A percentile compares a stretch with the other conserved stretches of the same genome.
These are phyloP conservation scores for Rhodinocichla rosea DNA, from an alignment of 2,113 vertebrate species.

Conservation along the genomic window DNA sequence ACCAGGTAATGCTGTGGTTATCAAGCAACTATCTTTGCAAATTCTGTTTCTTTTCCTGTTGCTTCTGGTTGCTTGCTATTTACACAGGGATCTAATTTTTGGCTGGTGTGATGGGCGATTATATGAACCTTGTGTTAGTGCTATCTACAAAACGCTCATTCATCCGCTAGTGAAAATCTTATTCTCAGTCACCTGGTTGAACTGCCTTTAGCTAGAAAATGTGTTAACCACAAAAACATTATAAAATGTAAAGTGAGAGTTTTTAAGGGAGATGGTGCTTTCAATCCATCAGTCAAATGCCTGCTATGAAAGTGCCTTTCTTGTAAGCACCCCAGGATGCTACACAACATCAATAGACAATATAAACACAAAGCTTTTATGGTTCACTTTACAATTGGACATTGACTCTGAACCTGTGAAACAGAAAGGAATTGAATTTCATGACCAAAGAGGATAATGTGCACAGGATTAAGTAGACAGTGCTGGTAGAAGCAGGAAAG, in stretches of 20 bases:
- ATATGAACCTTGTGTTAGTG: not conserved
- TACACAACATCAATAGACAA: constrained; percentile 22
- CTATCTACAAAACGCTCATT: not conserved
- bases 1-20: not conserved
- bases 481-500: not conserved
- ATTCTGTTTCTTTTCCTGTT: not conserved
- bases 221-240: constrained; percentile 50
- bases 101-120: not conserved
- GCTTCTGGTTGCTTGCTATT: not conserved
- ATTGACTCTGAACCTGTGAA: constrained; percentile 51
- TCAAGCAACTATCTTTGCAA: not conserved
- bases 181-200: constrained; percentile 1
- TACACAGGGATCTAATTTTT: constrained; percentile 4
- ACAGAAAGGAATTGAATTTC: constrained; percentile 58
- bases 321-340: constrained; percentile 44
- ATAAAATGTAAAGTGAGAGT: not conserved
- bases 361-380: constrained; percentile 49
- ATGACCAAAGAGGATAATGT: constrained; percentile 11
- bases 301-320: constrained; percentile 31
- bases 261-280: constrained; percentile 22
- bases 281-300: constrained; percentile 49
- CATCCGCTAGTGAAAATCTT: not conserved
- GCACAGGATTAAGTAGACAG: constrained; percentile 20
- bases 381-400: constrained; percentile 55
- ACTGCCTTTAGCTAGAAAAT: constrained; percentile 14